These are phyloP conservation scores for Notiomystis cincta DNA, from an alignment of 2,113 vertebrate species.

Conservation along the genomic window DNA sequence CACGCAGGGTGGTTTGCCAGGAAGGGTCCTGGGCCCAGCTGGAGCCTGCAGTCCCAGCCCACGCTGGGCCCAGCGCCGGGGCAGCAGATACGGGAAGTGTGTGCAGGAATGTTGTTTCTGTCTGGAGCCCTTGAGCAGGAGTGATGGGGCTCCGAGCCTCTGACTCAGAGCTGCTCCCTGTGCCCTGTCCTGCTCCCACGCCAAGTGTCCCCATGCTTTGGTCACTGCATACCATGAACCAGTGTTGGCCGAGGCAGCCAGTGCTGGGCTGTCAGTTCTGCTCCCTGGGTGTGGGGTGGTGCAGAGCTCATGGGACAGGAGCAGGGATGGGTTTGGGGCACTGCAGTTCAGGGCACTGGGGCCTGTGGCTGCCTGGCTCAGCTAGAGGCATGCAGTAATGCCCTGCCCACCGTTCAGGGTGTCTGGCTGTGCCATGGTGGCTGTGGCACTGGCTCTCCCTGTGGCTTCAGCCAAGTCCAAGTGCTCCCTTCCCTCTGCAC, in stretches of 20 bases:
- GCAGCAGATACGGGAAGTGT: not conserved
- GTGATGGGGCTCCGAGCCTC: not conserved
- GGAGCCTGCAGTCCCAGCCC: not conserved
- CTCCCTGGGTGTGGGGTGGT: not conserved
- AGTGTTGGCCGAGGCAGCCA: not conserved
- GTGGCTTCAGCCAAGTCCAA: not conserved
- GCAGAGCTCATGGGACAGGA: not conserved
- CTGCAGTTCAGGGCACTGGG: not conserved
- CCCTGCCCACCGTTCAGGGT: not conserved
- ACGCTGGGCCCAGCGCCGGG: accelerated
- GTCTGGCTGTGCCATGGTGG: accelerated
- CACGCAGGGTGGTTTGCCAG: accelerated
- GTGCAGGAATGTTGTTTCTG: constrained; percentile 64
- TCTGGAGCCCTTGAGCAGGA: constrained; percentile 8
- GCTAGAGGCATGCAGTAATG: accelerated
- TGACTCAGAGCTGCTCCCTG: not conserved
- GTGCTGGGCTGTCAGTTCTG: not conserved
- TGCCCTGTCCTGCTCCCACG: accelerated
- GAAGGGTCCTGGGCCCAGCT: constrained; percentile 37
- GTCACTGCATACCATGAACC: not conserved
- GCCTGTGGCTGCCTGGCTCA: not conserved
- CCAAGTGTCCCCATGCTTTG: accelerated
- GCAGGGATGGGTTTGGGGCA: not conserved
- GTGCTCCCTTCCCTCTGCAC: not conserved
- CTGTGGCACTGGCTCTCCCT: accelerated